Evolutionary conservation across 2,797 vertebrate species (phyloP).

Genomic region (Alectoris magna): DNA sequence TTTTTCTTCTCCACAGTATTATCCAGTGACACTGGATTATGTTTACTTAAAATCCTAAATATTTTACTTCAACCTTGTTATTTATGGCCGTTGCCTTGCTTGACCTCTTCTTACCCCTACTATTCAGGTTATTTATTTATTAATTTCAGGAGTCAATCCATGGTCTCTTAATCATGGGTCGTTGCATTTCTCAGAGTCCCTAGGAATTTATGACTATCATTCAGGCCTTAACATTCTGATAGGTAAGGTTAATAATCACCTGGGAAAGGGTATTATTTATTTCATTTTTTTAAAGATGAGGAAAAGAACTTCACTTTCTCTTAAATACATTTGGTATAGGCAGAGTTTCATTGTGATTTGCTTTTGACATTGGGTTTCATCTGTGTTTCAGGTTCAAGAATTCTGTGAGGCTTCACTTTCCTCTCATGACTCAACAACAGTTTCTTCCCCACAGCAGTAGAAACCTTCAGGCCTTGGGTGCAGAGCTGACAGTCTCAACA

Average conservation of each 20-base stretch:
- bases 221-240: background rate
- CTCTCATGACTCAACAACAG: background rate
- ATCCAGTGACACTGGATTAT: background rate
- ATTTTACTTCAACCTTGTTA: conserved; percentile 41
- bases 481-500: background rate
- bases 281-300: background rate
- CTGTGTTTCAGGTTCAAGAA: background rate
- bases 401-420: background rate
- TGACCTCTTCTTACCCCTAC: conserved; percentile 1
- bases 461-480: background rate
- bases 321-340: background rate
- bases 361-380: background rate
- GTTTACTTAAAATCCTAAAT: conserved; percentile 32
- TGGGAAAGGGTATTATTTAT: background rate
- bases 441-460: background rate
- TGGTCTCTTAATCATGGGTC: conserved; percentile 42
- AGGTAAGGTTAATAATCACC: background rate
- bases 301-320: background rate
- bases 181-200: conserved; percentile 1
- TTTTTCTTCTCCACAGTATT: conserved; percentile 30
- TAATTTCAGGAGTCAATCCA: background rate
- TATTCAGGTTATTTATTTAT: background rate
- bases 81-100: conserved; percentile 33
- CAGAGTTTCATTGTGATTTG: too few species aligned
- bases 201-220: conserved; percentile 26